A percentile compares a stretch with the other conserved stretches of the same genome.
phyloP scores from a whole-genome alignment of 2,113 vertebrate genomes.

The Halcyon malimbica region DNA sequence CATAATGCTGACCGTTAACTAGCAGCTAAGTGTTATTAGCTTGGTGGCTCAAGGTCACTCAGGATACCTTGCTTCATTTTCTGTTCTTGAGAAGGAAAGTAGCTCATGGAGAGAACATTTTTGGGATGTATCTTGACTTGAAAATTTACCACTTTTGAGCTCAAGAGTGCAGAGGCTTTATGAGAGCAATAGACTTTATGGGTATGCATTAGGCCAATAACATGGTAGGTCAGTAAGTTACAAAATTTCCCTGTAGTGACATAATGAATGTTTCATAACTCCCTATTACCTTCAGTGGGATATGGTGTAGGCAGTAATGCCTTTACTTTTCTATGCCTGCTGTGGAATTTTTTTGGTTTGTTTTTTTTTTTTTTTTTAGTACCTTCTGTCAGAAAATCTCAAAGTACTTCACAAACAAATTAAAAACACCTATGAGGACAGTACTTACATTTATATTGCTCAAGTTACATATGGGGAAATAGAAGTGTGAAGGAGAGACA shows the following conservation, averaged over 20 bases:
- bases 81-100: neutral
- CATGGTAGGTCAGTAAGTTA: constrained; percentile 13
- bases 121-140: neutral
- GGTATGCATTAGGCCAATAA: neutral
- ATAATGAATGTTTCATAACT: neutral
- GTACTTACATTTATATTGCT: neutral
- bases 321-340: neutral
- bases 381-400: constrained; percentile 35
- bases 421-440: constrained; percentile 12
- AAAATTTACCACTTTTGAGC: neutral
- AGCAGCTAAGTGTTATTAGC: neutral
- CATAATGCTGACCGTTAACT: neutral
- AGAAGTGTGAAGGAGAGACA: neutral
- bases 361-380: neutral
- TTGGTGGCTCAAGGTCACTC: constrained; percentile 11
- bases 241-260: constrained; percentile 11
- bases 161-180: neutral
- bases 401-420: constrained; percentile 32
- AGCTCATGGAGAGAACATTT: neutral
- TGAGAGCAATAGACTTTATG: constrained; percentile 29
- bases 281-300: neutral
- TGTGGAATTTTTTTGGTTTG: neutral
- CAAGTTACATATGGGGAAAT: neutral
- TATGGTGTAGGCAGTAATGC: neutral
- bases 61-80: neutral